Conservation (phyloP, 2,113 vertebrate species). For the Hemiscyllium ocellatum region DNA sequence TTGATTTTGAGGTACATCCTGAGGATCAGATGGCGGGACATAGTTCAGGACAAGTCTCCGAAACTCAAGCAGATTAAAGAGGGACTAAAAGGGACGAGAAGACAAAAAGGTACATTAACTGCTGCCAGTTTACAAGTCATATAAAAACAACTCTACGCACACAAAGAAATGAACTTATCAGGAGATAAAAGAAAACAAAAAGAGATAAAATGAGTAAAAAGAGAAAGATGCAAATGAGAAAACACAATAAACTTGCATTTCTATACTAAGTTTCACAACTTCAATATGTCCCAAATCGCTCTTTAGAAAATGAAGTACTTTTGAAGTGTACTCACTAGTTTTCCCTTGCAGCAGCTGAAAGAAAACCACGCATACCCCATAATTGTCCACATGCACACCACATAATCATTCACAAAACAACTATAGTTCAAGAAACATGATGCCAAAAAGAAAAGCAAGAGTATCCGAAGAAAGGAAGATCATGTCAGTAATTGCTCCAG, state of each 20-base stretch:
- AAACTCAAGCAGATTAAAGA: constrained; percentile 85
- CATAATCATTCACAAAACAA: too few species aligned
- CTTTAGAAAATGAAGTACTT: background rate
- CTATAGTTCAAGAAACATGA: too few species aligned
- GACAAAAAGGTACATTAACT: background rate
- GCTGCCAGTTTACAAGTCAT: background rate
- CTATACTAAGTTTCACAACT: background rate
- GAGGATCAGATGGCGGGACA: constrained; percentile 75
- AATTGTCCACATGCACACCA: too few species aligned
- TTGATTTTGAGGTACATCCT: constrained; percentile 88
- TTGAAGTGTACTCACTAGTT: background rate
- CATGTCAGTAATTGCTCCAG: too few species aligned
- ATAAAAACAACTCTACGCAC: background rate
- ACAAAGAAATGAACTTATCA: background rate
- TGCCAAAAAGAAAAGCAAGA: too few species aligned
- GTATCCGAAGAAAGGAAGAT: too few species aligned
- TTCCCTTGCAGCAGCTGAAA: too few species aligned
- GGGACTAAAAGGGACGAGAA: constrained; percentile 55
- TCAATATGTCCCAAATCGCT: background rate
- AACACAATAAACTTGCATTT: background rate
- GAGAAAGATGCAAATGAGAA: background rate
- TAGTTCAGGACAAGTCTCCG: constrained; percentile 93
- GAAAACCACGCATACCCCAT: too few species aligned
- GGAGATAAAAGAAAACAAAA: background rate
- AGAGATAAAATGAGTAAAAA: background rate